Percentiles rank a stretch among this genome's conserved stretches.
Conservation (phyloP, 2,113 vertebrate species). For the Microtus ochrogaster region DNA sequence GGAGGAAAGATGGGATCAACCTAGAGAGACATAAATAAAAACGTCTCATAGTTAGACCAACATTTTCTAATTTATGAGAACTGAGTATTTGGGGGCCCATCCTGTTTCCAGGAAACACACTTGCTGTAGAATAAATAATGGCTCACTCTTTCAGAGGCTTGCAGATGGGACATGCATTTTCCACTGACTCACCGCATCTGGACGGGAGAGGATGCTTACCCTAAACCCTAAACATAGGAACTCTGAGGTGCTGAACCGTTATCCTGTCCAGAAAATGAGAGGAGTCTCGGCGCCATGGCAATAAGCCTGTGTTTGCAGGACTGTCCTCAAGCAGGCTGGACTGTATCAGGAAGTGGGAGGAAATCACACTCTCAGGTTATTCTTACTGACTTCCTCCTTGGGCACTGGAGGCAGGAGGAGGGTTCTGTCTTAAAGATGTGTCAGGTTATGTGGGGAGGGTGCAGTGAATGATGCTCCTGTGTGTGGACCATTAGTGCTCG, state of each 20-base stretch:
- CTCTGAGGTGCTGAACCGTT: neutral
- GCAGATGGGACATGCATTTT: neutral
- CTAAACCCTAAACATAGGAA: neutral
- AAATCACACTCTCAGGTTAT: constrained; percentile 15
- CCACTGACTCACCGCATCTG: neutral
- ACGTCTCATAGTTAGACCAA: neutral
- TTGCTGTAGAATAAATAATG: neutral
- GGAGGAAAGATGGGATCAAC: neutral
- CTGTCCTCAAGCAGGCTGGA: constrained; percentile 46
- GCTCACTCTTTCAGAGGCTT: neutral
- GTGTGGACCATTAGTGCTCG: no score
- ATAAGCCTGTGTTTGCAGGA: neutral
- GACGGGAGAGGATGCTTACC: neutral
- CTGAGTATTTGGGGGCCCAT: neutral
- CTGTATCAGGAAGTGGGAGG: neutral
- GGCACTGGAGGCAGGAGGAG: neutral
- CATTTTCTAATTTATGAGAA: neutral
- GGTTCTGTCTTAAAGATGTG: neutral
- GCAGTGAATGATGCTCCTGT: neutral
- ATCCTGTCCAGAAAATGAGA: neutral
- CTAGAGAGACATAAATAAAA: neutral
- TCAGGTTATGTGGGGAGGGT: neutral
- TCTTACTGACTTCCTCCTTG: constrained; percentile 60
- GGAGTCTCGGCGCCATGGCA: constrained; percentile 9
- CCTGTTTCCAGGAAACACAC: neutral